A percentile compares a stretch with the other conserved stretches of the same genome.
These are phyloP conservation scores for Muschampia plurimacula DNA, from an alignment of 2,888 invertebrate species.

Conservation along the genomic window DNA sequence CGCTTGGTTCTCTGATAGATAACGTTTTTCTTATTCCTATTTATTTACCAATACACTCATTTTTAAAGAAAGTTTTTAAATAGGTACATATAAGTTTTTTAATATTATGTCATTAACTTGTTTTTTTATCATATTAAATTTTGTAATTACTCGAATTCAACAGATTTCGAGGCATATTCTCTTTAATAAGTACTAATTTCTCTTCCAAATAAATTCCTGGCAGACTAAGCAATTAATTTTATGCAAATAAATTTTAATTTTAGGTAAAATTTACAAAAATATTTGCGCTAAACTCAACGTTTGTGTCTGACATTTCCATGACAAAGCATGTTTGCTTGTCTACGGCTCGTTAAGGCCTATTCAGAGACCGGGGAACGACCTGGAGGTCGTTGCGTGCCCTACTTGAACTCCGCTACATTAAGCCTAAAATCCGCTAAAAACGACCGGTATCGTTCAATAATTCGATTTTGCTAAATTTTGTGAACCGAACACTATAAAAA, in stretches of 20 bases:
- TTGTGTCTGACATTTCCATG: conserved; percentile 30
- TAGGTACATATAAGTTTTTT: no score
- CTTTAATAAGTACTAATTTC: background rate
- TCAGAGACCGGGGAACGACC: conserved; percentile 49
- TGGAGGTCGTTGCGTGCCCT: conserved; percentile 52
- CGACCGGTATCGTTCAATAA: background rate
- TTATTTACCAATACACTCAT: no score
- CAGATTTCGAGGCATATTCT: no score
- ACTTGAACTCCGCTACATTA: conserved; percentile 31
- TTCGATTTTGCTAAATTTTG: no score
- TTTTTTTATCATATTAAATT: background rate
- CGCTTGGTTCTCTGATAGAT: background rate
- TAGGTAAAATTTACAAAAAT: conserved; percentile 7
- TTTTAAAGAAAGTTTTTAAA: no score
- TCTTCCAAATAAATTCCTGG: background rate
- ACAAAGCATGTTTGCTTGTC: conserved; percentile 36
- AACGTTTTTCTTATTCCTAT: background rate
- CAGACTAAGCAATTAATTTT: conserved; percentile 3
- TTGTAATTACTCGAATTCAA: background rate
- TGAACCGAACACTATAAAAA: no score
- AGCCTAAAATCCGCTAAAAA: conserved; percentile 19
- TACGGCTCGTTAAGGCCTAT: conserved; percentile 42
- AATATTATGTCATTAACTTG: background rate
- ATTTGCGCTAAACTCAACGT: conserved; percentile 23
- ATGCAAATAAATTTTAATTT: background rate